Conservation (phyloP, 2,113 vertebrate genomes). For the Esox niger region DNA sequence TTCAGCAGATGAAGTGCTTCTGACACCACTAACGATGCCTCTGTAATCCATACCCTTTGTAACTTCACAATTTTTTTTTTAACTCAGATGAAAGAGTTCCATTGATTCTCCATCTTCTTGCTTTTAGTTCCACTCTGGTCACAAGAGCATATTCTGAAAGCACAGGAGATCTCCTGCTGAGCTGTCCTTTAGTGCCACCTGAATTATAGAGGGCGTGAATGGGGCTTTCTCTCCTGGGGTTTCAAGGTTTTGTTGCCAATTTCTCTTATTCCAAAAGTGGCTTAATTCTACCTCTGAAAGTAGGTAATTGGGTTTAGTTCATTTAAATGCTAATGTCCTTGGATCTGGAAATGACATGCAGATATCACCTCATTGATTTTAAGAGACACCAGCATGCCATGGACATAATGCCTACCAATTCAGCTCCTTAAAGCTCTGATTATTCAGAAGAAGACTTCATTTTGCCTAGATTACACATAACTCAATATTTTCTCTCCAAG, state of each 20-base stretch:
- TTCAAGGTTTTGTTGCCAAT: constrained; percentile 8
- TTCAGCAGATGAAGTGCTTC: no score
- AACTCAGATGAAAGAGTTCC: background rate
- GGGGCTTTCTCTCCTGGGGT: constrained; percentile 46
- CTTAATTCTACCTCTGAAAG: constrained; percentile 51
- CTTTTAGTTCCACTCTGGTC: background rate
- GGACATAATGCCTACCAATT: background rate
- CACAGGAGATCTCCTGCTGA: constrained; percentile 18
- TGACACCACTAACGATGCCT: no score
- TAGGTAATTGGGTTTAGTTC: constrained; percentile 54
- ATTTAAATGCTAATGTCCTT: constrained; percentile 53
- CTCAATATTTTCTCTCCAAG: no score
- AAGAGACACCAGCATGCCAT: constrained; percentile 5
- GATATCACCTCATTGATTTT: constrained; percentile 38
- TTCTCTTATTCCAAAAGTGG: constrained; percentile 38
- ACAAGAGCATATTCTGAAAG: constrained; percentile 26
- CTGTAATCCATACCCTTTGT: no score
- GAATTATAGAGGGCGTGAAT: constrained; percentile 62
- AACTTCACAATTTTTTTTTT: background rate
- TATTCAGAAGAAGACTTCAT: no score
- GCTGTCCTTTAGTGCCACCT: constrained; percentile 55
- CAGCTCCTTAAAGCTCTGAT: background rate
- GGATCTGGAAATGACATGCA: constrained; percentile 28
- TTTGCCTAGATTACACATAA: no score
- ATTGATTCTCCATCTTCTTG: background rate